Evolutionary conservation across 2,113 vertebrate genomes (phyloP).

Genomic region (Oryzias woworae): DNA sequence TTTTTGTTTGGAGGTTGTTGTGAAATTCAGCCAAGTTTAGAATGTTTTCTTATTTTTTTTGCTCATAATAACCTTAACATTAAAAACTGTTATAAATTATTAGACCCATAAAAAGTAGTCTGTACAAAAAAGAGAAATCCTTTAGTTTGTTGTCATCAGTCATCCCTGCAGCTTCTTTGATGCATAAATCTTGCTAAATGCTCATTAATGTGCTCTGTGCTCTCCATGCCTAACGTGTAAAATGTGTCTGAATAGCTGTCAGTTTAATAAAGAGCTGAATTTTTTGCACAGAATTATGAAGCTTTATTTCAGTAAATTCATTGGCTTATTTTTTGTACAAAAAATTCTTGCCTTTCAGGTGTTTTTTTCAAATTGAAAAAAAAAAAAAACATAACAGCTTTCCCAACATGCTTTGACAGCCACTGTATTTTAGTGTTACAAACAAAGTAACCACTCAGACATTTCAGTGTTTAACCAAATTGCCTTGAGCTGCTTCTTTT

Average conservation of each 20-base stretch:
- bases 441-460: slow-evolving; percentile 15
- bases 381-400: not conserved
- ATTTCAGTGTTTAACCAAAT: slow-evolving; percentile 28
- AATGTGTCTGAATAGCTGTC: not conserved
- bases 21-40: no score
- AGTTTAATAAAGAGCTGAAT: slow-evolving; percentile 5
- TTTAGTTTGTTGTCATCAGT: not conserved
- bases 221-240: slow-evolving; percentile 4
- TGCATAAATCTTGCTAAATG: slow-evolving; percentile 1
- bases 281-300: not conserved
- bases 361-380: no score
- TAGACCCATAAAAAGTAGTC: not conserved
- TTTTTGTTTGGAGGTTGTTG: not conserved
- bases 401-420: slow-evolving; percentile 19
- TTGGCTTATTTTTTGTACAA: no score
- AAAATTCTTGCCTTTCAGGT: no score
- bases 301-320: no score
- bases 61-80: no score
- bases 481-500: slow-evolving; percentile 48
- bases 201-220: slow-evolving; percentile 13
- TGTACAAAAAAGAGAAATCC: not conserved
- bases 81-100: no score
- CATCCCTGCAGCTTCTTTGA: not conserved
- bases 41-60: no score
- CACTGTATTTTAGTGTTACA: slow-evolving; percentile 13